Base-by-base conservation (phyloP, 2,113 vertebrate genomes). In the Chamaetylas fuelleborni region DNA sequence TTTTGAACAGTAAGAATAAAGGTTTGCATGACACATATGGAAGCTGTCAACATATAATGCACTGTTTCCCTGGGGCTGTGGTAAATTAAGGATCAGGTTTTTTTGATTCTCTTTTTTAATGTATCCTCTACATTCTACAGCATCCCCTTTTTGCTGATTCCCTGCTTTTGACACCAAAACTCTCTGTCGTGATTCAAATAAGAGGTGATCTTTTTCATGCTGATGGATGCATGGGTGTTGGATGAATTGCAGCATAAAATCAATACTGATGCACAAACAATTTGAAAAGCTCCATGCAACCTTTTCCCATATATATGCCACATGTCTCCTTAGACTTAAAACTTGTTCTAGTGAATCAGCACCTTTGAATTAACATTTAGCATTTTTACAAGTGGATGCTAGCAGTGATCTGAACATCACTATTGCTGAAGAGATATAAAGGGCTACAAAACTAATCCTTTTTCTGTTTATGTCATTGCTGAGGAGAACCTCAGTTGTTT, bases 41-140 rank as follows among this genome's bases (percentile, higher is more conserved):
- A 97, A 97, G 70, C 91, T 97, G 96, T 97, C 97, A 97, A 92
- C 90, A 93, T 97, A 65, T 89, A 94, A 97, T 89, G 83, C 96
- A 65, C 54, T 91, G 33, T 93, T 95, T 91, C 73, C 81, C 94
- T 74, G 38, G 31, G 89, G 96, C 90, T 88, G 64, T 83, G 76
- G 76, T 92, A 96, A 94, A 96, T 95, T 90, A 96, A 94, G 54
- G 76, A 88, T 95, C 76, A 88, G 84, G 40, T 9, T 66, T 89
- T 96, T 74, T 94, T 67, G 3, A 86, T 83, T 88, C 73, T 87
- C 40, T 85, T 92, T 96, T 93, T 91, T 24, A 95, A 92, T 70
- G 50, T 88, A 60, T 94, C 47, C 90, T 89, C 33, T 77, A 66
- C 61, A 89, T 60, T 90, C 70, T 86, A 51, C 86, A 94, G 79